These are phyloP conservation scores for Anseranas semipalmata DNA, from an alignment of 2,113 vertebrate genomes.

Conservation along the genomic window DNA sequence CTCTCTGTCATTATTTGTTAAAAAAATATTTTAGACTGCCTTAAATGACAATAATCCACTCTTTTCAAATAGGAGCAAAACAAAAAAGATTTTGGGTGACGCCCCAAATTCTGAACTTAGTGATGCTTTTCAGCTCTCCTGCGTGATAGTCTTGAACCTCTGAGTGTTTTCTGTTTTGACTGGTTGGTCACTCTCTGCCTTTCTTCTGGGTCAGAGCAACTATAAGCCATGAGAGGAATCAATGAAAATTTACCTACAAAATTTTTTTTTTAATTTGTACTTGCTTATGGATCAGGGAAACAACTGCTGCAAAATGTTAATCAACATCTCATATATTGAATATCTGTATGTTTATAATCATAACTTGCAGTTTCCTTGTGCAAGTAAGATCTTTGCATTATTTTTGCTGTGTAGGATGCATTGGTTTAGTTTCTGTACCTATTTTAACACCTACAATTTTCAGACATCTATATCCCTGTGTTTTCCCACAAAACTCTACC, in stretches of 20 bases:
- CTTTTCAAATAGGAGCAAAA: neutral
- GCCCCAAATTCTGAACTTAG: neutral
- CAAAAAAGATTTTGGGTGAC: neutral
- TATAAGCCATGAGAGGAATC: neutral
- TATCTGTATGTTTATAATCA: neutral
- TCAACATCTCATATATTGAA: neutral
- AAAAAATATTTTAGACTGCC: neutral
- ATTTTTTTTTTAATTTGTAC: neutral
- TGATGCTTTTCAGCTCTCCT: neutral
- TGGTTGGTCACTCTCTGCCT: neutral
- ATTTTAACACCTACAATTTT: neutral
- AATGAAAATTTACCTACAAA: neutral
- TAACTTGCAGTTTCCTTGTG: neutral
- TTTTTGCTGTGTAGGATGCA: neutral
- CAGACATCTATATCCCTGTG: neutral
- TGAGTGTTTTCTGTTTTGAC: neutral
- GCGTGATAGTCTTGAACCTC: neutral
- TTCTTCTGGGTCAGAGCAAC: neutral
- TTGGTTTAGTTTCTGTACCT: neutral
- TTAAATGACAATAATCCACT: neutral
- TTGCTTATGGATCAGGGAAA: neutral
- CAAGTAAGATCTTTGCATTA: neutral
- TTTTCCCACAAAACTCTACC: neutral
- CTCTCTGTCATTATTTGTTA: neutral
- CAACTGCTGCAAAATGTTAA: neutral